Evolutionary conservation across 1,140 invertebrate genomes (phyloP).

Genomic region (Argopecten irradians): DNA sequence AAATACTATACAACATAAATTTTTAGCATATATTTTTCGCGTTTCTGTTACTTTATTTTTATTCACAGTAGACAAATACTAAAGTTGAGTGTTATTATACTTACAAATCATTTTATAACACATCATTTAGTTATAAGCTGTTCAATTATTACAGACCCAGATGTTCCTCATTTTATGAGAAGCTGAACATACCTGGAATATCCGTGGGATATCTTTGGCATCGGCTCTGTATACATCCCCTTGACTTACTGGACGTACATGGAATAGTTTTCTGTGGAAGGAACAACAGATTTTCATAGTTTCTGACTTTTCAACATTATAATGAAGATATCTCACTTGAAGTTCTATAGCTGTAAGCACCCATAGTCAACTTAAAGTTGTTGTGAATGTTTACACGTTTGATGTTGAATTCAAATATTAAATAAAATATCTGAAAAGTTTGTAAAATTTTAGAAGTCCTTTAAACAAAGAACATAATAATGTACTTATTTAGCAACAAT

Average conservation of each 20-base stretch:
- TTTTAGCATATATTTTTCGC: constrained; percentile 29
- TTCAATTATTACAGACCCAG: background rate
- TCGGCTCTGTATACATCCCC: constrained; percentile 98
- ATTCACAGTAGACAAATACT: background rate
- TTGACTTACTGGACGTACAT: constrained; percentile 98
- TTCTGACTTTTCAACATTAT: too few species aligned
- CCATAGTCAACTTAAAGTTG: too few species aligned
- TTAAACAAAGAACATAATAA: too few species aligned
- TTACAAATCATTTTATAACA: background rate
- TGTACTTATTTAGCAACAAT: too few species aligned
- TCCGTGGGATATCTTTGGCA: constrained; percentile 98
- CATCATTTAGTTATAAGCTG: background rate
- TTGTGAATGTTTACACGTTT: too few species aligned
- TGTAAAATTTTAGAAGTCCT: too few species aligned
- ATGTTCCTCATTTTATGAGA: background rate
- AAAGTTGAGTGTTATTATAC: background rate
- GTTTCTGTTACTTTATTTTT: background rate
- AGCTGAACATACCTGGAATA: constrained; percentile 88
- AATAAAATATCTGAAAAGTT: too few species aligned
- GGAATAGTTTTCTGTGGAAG: constrained; percentile 94
- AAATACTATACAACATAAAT: too few species aligned
- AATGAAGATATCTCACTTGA: too few species aligned
- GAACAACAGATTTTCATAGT: constrained; percentile 29
- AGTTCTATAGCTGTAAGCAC: too few species aligned
- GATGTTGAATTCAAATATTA: too few species aligned